Evolutionary conservation across 2,797 vertebrate species (phyloP).

Genomic region (Danionella dracula): DNA sequence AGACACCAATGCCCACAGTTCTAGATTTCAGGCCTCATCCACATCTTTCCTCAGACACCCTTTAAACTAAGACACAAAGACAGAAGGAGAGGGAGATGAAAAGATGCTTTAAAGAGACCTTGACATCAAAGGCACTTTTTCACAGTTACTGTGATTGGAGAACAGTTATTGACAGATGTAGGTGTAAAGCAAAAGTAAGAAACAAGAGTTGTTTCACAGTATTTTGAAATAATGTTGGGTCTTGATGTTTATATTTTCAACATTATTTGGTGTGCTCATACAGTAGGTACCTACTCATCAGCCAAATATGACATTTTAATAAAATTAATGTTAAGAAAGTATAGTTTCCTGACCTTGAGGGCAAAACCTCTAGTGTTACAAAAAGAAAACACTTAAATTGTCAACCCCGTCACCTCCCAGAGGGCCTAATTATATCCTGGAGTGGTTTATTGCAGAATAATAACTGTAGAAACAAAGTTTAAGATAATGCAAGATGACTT

Average conservation of each 20-base stretch:
- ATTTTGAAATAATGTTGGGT: too few relatives aligned
- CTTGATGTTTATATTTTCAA: too few relatives aligned
- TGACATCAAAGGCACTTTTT: conserved; percentile 23
- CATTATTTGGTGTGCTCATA: too few relatives aligned
- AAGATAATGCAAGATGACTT: background rate
- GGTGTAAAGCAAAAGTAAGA: background rate
- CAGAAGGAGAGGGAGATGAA: conserved; percentile 34
- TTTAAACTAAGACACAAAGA: conserved; percentile 64
- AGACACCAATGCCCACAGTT: conserved; percentile 61
- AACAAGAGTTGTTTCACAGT: too few relatives aligned
- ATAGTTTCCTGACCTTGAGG: background rate
- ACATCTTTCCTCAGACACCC: conserved; percentile 62
- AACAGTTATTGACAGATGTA: background rate
- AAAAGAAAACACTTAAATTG: background rate
- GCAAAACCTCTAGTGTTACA: background rate
- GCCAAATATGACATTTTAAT: too few relatives aligned
- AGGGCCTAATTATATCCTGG: background rate
- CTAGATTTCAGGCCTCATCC: conserved; percentile 69
- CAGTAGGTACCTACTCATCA: too few relatives aligned
- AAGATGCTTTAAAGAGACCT: conserved; percentile 17
- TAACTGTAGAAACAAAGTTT: background rate
- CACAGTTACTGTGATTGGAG: background rate
- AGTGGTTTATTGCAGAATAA: background rate
- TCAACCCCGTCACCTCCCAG: background rate
- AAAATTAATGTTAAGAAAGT: background rate